Percentiles rank a stretch among this genome's conserved stretches.
Conservation (phyloP, 2,888 invertebrate genomes). For the Eilema griseolum region DNA sequence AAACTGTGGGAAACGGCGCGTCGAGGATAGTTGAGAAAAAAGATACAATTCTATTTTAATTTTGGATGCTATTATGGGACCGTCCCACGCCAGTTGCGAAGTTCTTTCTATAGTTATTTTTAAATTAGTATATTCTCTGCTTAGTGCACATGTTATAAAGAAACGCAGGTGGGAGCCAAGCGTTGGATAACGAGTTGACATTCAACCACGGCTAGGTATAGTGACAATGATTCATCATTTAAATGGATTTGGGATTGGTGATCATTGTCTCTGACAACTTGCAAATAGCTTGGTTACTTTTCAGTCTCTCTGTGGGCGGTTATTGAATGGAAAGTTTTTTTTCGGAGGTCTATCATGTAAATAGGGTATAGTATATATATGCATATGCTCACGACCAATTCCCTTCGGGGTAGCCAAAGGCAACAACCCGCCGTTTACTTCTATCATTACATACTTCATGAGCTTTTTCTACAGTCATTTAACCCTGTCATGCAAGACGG, state of each 20-base stretch:
- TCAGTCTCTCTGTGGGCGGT: constrained; percentile 18
- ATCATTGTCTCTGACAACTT: constrained; percentile 26
- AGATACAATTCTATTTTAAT: constrained; percentile 60
- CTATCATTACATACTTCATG: too few relatives aligned
- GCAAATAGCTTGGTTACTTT: constrained; percentile 23
- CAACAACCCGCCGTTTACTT: too few relatives aligned
- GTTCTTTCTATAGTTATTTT: constrained; percentile 60
- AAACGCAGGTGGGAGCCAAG: constrained; percentile 61
- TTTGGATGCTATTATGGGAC: constrained; percentile 53
- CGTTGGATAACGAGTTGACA: constrained; percentile 55
- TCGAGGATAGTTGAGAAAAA: constrained; percentile 45
- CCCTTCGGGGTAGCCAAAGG: too few relatives aligned
- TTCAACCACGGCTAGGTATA: constrained; percentile 34
- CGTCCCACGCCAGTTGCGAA: constrained; percentile 65
- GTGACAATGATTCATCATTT: constrained; percentile 50
- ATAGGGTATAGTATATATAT: background rate
- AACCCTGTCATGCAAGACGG: too few relatives aligned
- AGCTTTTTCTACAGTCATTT: too few relatives aligned
- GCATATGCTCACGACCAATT: background rate
- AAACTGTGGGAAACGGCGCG: constrained; percentile 39
- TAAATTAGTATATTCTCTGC: constrained; percentile 40
- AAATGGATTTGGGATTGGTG: constrained; percentile 34
- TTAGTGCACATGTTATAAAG: constrained; percentile 29
- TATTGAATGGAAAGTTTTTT: constrained; percentile 29
- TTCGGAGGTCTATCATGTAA: background rate